Evolutionary conservation across 2,888 invertebrate genomes (phyloP).

Genomic region (Limnephilus rhombicus): DNA sequence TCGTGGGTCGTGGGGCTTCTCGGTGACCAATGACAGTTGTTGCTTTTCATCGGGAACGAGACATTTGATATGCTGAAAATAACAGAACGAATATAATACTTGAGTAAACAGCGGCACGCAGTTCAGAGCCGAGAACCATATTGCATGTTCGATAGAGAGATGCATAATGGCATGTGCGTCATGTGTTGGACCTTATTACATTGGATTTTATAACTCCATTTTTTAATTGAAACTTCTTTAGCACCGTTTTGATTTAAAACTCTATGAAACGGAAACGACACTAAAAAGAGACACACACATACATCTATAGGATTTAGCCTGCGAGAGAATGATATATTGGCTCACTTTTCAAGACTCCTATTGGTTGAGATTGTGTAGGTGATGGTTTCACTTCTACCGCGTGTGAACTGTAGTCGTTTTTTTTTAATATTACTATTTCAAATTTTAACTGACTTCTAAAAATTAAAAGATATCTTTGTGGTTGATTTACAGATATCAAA

Average conservation of each 20-base stretch:
- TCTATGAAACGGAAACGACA: no score
- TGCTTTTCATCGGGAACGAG: slow-evolving; percentile 58
- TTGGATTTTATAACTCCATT: no score
- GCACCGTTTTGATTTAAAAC: no score
- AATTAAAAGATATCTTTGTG: background rate
- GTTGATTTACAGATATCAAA: background rate
- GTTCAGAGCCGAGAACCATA: slow-evolving; percentile 36
- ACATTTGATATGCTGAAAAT: slow-evolving; percentile 60
- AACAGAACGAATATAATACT: slow-evolving; percentile 62
- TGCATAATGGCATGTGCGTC: background rate
- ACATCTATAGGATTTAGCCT: no score
- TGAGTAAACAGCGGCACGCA: slow-evolving; percentile 51
- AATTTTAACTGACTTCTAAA: background rate
- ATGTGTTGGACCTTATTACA: background rate
- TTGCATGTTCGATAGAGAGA: slow-evolving; percentile 34
- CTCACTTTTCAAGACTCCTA: no score
- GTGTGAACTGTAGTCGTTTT: no score
- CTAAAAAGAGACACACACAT: no score
- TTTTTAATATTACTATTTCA: no score
- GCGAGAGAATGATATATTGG: no score
- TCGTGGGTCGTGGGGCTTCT: slow-evolving; percentile 59
- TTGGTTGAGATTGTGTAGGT: no score
- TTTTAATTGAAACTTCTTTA: no score
- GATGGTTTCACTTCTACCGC: no score
- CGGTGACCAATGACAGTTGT: slow-evolving; percentile 63